These are phyloP conservation scores for Sigmodon hispidus DNA, from an alignment of 2,113 vertebrate species.

Conservation along the genomic window DNA sequence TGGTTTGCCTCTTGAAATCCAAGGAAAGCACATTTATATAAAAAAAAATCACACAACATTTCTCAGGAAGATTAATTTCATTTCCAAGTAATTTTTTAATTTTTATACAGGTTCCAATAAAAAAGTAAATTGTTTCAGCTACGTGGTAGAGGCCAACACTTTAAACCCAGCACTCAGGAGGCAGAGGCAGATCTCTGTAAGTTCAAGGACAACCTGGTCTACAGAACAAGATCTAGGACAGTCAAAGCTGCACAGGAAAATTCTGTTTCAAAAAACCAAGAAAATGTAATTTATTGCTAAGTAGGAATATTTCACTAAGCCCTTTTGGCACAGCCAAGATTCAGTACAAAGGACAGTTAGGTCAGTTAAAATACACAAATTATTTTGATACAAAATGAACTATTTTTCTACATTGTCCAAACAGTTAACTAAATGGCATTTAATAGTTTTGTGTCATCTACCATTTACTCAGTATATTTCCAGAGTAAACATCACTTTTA, in stretches of 20 bases:
- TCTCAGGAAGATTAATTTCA: slow-evolving; percentile 26
- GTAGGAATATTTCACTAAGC: slow-evolving; percentile 33
- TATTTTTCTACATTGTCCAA: slow-evolving; percentile 9
- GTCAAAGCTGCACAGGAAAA: neutral
- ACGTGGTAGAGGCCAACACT: too few relatives aligned
- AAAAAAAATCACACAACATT: neutral
- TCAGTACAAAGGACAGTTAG: slow-evolving; percentile 26
- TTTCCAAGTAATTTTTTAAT: slow-evolving; percentile 20
- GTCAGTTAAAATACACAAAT: slow-evolving; percentile 37
- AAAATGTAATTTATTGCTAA: slow-evolving; percentile 41
- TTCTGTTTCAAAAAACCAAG: neutral
- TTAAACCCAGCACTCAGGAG: neutral
- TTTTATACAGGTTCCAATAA: neutral
- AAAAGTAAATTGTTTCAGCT: too few relatives aligned
- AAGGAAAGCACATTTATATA: too few relatives aligned
- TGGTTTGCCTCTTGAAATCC: slow-evolving; percentile 25
- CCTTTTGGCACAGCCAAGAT: slow-evolving; percentile 12
- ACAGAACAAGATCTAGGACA: neutral
- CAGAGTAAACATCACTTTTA: slow-evolving; percentile 51
- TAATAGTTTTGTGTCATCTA: slow-evolving; percentile 35
- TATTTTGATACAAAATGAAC: neutral
- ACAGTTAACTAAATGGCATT: neutral
- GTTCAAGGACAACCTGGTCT: neutral
- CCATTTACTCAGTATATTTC: slow-evolving; percentile 48
- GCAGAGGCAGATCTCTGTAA: neutral